Conservation (phyloP, 1,140 invertebrate genomes). For the Meteorus sp. region DNA sequence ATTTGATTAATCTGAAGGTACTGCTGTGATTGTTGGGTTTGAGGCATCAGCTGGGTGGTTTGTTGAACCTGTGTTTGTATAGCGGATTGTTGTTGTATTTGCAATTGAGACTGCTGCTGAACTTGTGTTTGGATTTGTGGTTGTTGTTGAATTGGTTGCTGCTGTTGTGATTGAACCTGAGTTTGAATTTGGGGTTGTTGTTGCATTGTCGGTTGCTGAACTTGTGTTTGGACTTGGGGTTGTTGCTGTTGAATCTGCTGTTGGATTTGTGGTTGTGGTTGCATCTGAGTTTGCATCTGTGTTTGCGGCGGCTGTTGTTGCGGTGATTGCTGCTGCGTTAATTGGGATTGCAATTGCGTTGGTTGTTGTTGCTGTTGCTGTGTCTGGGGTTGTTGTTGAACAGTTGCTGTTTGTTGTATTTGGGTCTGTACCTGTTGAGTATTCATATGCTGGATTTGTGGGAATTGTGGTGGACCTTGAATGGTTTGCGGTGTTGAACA, state of each 20-base stretch:
- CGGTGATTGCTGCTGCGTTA: too few relatives aligned
- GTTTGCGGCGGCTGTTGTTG: constrained; percentile 53
- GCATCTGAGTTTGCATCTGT: too few relatives aligned
- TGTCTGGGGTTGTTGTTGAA: too few relatives aligned
- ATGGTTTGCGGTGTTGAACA: constrained; percentile 62
- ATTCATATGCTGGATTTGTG: constrained; percentile 42
- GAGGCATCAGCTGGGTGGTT: constrained; percentile 29
- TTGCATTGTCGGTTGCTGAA: constrained; percentile 39
- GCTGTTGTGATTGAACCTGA: constrained; percentile 28
- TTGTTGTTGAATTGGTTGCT: constrained; percentile 34
- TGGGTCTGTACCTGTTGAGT: too few relatives aligned
- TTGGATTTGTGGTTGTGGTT: constrained; percentile 49
- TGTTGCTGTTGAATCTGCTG: constrained; percentile 39
- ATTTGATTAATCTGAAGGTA: constrained; percentile 44
- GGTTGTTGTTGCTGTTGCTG: too few relatives aligned
- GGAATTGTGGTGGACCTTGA: constrained; percentile 57
- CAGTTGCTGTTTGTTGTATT: too few relatives aligned
- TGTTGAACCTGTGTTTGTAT: constrained; percentile 34
- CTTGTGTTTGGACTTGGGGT: constrained; percentile 45
- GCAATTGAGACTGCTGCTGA: constrained; percentile 41
- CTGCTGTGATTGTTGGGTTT: constrained; percentile 36
- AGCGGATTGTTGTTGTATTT: constrained; percentile 40
- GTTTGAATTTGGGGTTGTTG: constrained; percentile 34
- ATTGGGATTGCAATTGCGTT: too few relatives aligned
- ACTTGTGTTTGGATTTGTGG: constrained; percentile 44